Base-by-base conservation (phyloP, 2,797 vertebrate genomes). In the Geotria australis region DNA sequence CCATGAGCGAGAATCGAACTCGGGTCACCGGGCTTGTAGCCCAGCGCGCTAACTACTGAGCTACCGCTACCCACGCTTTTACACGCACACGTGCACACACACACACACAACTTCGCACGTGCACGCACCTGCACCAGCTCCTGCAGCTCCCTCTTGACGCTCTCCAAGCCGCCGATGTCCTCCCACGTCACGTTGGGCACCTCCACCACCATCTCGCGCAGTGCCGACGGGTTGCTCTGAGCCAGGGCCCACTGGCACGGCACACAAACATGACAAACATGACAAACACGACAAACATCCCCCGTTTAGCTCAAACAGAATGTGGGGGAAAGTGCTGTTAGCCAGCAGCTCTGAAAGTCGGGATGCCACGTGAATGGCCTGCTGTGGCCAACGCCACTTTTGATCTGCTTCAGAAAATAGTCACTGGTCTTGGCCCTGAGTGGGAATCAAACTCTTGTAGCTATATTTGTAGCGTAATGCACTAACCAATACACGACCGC, bases 221-320 rank as follows among this genome's bases (percentile, higher is more conserved):
- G 62, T 2, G 70, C 70, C 2, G 70, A 71, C 1, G 70, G 70
- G 62, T 72, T 71, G 57, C 70, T 71, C 65, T 71, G 70, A n/a
- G 66, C 63, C 56, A 71, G 63, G 4, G 70, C 68, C 70, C 70
- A 71, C 70, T 71, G 58, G 12, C 59, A 59, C 7, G 38, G 6
- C 46, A 57, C 38, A 58, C 9, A 56, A 11, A 56, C 48, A 24
- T 9, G 14, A n/a, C n/a, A n/a, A n/a, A n/a, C n/a, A n/a, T n/a
- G n/a, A n/a, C n/a, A n/a, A n/a, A n/a, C n/a, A n/a, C 13, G 49
- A 8, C 5, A 15, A 5, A 15, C 46, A 3, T n/a, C 45, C 10
- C 9, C 8, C 38, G 14, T 11, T n/a, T 8, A 9, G 48, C 47
- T 10, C 8, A 4, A 47, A 45, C 11, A 2, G 8, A 8, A 10